Evolutionary conservation across 2,888 invertebrate genomes (phyloP).

Genomic region (Formica aserva): DNA sequence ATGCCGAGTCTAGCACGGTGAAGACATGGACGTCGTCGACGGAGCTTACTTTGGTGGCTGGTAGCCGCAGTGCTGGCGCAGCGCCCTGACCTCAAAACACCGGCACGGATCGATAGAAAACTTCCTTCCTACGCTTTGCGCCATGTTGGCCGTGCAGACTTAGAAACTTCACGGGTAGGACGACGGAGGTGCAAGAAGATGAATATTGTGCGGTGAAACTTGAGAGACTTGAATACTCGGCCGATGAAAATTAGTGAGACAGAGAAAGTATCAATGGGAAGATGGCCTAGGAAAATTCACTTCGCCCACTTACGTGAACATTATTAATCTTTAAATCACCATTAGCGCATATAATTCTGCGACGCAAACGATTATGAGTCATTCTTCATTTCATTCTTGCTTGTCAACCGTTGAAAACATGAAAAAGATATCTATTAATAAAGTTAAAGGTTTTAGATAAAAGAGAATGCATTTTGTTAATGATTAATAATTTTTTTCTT

Average conservation of each 20-base stretch:
- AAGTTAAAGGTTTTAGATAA: neutral
- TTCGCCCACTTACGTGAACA: neutral
- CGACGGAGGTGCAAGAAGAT: slow-evolving; percentile 59
- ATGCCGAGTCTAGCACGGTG: neutral
- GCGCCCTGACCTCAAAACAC: slow-evolving; percentile 85
- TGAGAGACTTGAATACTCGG: slow-evolving; percentile 14
- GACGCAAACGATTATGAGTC: neutral
- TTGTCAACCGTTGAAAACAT: neutral
- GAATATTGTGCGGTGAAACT: slow-evolving; percentile 59
- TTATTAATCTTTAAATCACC: slow-evolving; percentile 15
- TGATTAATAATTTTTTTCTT: neutral
- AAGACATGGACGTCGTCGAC: slow-evolving; percentile 59
- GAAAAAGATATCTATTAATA: neutral
- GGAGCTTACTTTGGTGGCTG: slow-evolving; percentile 67
- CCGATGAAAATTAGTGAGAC: slow-evolving; percentile 17
- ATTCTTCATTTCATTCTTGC: neutral
- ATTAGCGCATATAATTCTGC: neutral
- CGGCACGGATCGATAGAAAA: slow-evolving; percentile 82
- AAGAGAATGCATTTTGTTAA: neutral
- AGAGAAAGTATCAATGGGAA: slow-evolving; percentile 12
- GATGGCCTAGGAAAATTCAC: slow-evolving; percentile 1
- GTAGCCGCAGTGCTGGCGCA: slow-evolving; percentile 84
- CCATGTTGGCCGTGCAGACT: slow-evolving; percentile 64
- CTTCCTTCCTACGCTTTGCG: slow-evolving; percentile 79
- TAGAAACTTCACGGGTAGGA: slow-evolving; percentile 63